Percentiles rank a stretch among this genome's conserved stretches.
Conservation (phyloP, 2,797 vertebrate genomes). For the Pseudotriccus pelzelni region DNA sequence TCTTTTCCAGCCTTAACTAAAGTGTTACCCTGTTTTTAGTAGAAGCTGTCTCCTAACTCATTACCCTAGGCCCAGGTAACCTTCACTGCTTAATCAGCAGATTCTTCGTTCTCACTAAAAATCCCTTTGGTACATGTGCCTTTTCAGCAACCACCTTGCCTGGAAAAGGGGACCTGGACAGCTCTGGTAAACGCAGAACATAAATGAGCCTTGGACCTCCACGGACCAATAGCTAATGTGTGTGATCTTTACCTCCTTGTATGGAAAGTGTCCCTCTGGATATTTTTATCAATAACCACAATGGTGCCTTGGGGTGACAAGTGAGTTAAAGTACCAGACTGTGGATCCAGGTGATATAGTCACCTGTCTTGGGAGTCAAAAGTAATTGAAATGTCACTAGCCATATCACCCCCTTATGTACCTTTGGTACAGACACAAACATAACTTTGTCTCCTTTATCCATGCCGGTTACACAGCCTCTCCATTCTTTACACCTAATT, state of each 20-base stretch:
- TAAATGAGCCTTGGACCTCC: background rate
- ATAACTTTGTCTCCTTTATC: background rate
- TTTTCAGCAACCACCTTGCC: background rate
- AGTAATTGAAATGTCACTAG: background rate
- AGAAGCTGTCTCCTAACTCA: background rate
- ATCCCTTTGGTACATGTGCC: background rate
- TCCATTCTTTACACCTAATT: background rate
- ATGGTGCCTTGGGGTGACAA: background rate
- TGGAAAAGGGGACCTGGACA: background rate
- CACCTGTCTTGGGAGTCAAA: background rate
- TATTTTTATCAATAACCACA: background rate
- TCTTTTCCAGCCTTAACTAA: background rate
- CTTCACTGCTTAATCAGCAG: background rate
- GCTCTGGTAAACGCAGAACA: background rate
- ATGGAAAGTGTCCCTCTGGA: background rate
- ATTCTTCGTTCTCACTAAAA: background rate
- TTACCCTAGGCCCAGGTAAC: background rate
- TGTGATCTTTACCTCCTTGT: background rate
- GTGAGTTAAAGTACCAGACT: background rate
- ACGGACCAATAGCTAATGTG: background rate
- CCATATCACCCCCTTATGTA: background rate
- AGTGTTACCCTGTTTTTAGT: background rate
- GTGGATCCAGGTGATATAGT: background rate
- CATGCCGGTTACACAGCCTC: background rate
- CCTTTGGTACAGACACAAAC: background rate